These are phyloP conservation scores for Sicus ferrugineus DNA, from an alignment of 2,888 invertebrate species.

Conservation along the genomic window DNA sequence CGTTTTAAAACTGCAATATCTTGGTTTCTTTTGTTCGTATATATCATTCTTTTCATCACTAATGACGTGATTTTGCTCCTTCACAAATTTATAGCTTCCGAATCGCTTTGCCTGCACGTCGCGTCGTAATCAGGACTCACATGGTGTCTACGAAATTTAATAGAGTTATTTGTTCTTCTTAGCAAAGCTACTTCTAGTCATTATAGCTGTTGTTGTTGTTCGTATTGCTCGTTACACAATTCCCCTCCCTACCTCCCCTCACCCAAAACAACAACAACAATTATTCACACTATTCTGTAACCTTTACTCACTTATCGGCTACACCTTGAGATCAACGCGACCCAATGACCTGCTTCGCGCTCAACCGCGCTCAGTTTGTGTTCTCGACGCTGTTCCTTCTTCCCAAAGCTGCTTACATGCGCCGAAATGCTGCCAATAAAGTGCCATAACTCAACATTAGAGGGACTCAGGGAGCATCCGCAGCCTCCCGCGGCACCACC, in stretches of 20 bases:
- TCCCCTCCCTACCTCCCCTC: too few relatives aligned
- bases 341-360: conserved; percentile 27
- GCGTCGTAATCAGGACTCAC: neutral
- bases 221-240: neutral
- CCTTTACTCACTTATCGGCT: conserved; percentile 8
- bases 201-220: neutral
- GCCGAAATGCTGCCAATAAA: conserved; percentile 26
- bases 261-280: too few relatives aligned
- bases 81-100: neutral
- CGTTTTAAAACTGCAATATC: too few relatives aligned
- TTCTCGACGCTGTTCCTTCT: neutral
- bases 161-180: conserved; percentile 9
- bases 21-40: too few relatives aligned
- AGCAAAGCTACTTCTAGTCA: neutral
- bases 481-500: too few relatives aligned
- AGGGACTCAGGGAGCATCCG: conserved; percentile 39
- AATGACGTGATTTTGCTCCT: neutral
- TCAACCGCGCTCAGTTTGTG: conserved; percentile 12
- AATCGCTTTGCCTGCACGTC: neutral
- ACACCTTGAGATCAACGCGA: conserved; percentile 21
- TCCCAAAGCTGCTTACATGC: conserved; percentile 23
- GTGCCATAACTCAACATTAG: conserved; percentile 46
- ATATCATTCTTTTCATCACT: too few relatives aligned
- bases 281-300: neutral
- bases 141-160: neutral